Evolutionary conservation across 2,113 vertebrate species (phyloP).

Genomic region (Poeciliopsis prolifica): DNA sequence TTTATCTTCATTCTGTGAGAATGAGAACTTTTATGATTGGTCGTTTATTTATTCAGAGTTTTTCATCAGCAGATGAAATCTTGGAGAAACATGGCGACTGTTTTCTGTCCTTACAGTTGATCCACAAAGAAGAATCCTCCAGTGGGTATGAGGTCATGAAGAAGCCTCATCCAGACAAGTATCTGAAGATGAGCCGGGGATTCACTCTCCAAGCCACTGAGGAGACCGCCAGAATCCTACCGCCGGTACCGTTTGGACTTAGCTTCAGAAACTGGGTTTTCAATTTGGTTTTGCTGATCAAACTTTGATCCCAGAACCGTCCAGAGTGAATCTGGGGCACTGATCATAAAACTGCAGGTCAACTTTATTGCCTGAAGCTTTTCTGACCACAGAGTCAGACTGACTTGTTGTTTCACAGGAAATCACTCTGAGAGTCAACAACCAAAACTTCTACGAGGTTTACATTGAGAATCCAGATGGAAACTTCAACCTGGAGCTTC

Average conservation of each 20-base stretch:
- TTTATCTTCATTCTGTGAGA: too few relatives aligned
- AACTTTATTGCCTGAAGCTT: too few relatives aligned
- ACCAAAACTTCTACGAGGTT: constrained; percentile 29
- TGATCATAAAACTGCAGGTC: too few relatives aligned
- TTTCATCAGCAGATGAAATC: neutral
- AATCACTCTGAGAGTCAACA: constrained; percentile 7
- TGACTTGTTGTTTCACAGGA: neutral
- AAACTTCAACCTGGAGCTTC: constrained; percentile 1
- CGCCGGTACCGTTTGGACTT: neutral
- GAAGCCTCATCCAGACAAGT: constrained; percentile 3
- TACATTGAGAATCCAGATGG: constrained; percentile 15
- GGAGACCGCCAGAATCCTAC: neutral
- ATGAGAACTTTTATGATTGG: neutral
- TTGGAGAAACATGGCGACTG: neutral
- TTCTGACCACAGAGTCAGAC: too few relatives aligned
- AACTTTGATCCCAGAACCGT: too few relatives aligned
- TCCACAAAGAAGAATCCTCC: neutral
- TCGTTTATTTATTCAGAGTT: neutral
- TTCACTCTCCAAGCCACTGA: neutral
- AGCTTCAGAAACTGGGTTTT: too few relatives aligned
- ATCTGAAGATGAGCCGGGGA: neutral
- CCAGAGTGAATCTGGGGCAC: too few relatives aligned
- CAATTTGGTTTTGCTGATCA: too few relatives aligned
- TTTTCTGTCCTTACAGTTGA: neutral
- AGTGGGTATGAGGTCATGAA: neutral